phyloP scores from a whole-genome alignment of 2,888 invertebrate genomes.

The Caenorhabditis macrosperma region DNA sequence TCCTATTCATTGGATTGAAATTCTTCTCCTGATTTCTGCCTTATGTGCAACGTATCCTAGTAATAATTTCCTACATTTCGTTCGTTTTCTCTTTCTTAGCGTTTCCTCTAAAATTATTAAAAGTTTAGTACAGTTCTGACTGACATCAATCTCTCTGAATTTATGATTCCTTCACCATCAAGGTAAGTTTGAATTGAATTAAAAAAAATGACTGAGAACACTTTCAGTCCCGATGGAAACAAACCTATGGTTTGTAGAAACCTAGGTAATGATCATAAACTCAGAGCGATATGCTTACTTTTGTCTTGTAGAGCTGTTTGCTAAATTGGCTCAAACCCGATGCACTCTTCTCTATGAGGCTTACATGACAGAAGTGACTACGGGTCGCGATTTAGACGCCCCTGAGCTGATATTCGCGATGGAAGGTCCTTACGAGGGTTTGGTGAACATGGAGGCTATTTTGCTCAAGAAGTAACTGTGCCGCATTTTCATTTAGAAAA shows the following conservation, averaged over 20 bases:
- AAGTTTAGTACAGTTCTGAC: too few species aligned
- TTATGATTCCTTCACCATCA: too few species aligned
- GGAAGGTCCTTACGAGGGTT: slow-evolving; percentile 14
- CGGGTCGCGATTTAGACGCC: neutral
- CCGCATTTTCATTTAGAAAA: neutral
- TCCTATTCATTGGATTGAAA: too few species aligned
- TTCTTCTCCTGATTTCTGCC: too few species aligned
- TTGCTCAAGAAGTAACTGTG: slow-evolving; percentile 3
- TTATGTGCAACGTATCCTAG: too few species aligned
- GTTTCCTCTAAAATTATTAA: too few species aligned
- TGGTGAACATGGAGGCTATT: neutral
- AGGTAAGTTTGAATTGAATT: too few species aligned
- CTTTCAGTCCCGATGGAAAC: too few species aligned
- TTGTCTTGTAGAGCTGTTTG: neutral
- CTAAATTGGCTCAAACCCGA: neutral
- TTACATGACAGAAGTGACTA: neutral
- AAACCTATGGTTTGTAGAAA: neutral
- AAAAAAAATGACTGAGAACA: too few species aligned
- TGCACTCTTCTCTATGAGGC: slow-evolving; percentile 1
- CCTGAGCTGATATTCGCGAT: neutral
- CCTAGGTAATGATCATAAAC: neutral
- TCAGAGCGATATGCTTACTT: neutral
- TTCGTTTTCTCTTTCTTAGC: too few species aligned
- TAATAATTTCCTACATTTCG: too few species aligned
- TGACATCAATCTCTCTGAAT: too few species aligned